Percentiles rank a stretch among this genome's conserved stretches.
Evolutionary conservation across 2,113 vertebrate genomes (phyloP).

Genomic region (Siphamia tubifer): DNA sequence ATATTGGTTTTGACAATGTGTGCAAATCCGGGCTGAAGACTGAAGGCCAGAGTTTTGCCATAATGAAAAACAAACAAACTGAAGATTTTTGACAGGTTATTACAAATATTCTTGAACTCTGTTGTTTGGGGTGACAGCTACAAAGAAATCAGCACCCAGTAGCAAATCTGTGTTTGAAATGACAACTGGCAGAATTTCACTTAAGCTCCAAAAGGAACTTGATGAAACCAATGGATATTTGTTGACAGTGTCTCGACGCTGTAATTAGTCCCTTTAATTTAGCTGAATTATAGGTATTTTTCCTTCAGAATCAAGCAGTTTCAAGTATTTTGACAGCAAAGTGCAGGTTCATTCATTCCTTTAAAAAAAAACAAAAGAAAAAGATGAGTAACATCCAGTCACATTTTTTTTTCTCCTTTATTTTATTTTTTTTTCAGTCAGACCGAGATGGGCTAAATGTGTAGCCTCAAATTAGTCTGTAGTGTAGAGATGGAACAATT

Average conservation of each 20-base stretch:
- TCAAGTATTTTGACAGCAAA: too few species aligned
- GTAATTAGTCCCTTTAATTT: conserved; percentile 9
- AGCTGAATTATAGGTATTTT: conserved; percentile 18
- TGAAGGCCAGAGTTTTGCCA: neutral
- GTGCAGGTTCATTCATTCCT: too few species aligned
- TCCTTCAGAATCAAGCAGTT: neutral
- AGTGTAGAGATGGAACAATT: too few species aligned
- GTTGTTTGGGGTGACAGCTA: conserved; percentile 23
- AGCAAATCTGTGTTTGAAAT: conserved; percentile 16
- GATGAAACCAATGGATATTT: conserved; percentile 15
- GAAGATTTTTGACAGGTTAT: conserved; percentile 39
- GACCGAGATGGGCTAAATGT: too few species aligned
- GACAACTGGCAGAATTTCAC: conserved; percentile 35
- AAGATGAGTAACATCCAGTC: too few species aligned
- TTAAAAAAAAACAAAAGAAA: too few species aligned
- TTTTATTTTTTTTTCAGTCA: too few species aligned
- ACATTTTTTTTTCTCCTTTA: too few species aligned
- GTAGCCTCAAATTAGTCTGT: too few species aligned
- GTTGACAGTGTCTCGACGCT: neutral
- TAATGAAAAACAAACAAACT: conserved; percentile 21
- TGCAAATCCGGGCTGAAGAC: neutral
- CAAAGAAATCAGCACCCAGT: conserved; percentile 18
- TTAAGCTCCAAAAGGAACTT: conserved; percentile 15
- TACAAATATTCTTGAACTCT: conserved; percentile 38
- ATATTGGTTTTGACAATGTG: neutral